Evolutionary conservation across 2,113 vertebrate genomes (phyloP), one percentile per base, ranked within the genome.

Genomic region (Centropristis striata): DNA sequence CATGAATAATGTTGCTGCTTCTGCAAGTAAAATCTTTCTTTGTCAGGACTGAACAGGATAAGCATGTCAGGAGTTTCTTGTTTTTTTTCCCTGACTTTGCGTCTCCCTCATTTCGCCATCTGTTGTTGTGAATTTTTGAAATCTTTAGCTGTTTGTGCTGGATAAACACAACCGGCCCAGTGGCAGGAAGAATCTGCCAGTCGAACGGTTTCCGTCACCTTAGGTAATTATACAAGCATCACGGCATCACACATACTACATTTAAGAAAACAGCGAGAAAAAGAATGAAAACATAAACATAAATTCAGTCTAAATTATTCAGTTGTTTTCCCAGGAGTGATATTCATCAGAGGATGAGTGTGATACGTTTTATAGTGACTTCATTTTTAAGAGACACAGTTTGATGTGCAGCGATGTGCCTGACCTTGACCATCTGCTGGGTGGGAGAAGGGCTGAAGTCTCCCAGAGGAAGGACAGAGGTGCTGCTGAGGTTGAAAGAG

Each of bases 381-480:
- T 70, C 3, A 21, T 85, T 86, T 87, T 76, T 6, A 41, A 61
- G 23, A 50, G 73, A 72, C 47, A 16, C 42, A 14, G 37, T 73
- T 61, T 83, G 80, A 88, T 80, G 86, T 88, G 75, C 80, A 51
- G 65, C 20, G 4, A 78, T 86, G 88, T 75, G 66, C 59, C 84
- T 76, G 73, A 91, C 90, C 90, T 86, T 90, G 83, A 85, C 84
- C 90, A 90, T 90, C 85, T 92, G 92, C 76, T 75, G 69, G 81
- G 58, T 68, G 84, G 21, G 46, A 65, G 71, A 64, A 36, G 65
- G 41, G 64, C 53, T 68, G 80, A 72, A 65, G 68, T 73, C 65
- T 78, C 91, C 80, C 86, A 15, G 63, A 71, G 80, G 88, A 89
- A 54, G 61, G 27, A 42, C 69, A 77, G 84, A 74, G 82, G 75